A percentile compares a stretch with the other conserved stretches of the same genome.
These are phyloP conservation scores for Sminthurinus signatus DNA, from an alignment of 1,140 invertebrate genomes.

Conservation along the genomic window DNA sequence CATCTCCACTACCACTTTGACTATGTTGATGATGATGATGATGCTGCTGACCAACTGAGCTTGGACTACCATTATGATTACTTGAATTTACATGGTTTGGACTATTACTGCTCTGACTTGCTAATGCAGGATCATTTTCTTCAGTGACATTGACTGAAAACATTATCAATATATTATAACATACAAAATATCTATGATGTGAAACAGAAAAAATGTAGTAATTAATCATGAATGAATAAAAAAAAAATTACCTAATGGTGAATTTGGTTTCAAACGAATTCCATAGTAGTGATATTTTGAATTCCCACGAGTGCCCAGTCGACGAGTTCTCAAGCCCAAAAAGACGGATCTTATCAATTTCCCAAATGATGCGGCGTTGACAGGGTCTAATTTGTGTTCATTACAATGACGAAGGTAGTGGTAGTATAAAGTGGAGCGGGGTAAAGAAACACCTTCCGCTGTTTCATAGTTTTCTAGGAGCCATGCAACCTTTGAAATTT, in stretches of 20 bases:
- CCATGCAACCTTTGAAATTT: constrained; percentile 76
- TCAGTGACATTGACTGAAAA: constrained; percentile 57
- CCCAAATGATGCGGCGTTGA: constrained; percentile 98
- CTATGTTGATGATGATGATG: constrained; percentile 4
- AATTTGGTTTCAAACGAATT: constrained; percentile 89
- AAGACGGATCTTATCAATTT: constrained; percentile 98
- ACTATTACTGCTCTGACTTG: constrained; percentile 46
- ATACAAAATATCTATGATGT: too few species aligned
- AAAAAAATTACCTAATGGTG: too few species aligned
- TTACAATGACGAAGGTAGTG: constrained; percentile 93
- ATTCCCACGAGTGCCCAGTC: constrained; percentile 95
- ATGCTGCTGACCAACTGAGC: too few species aligned
- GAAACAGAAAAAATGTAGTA: too few species aligned
- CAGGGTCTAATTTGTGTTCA: constrained; percentile 90
- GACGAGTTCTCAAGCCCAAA: constrained; percentile 82
- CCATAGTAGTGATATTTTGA: constrained; percentile 99
- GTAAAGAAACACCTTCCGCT: constrained; percentile 92
- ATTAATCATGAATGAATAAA: too few species aligned
- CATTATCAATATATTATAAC: too few species aligned
- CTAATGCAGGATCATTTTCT: constrained; percentile 46
- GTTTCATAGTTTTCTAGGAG: constrained; percentile 96
- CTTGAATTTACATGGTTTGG: not conserved
- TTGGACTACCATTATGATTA: too few species aligned
- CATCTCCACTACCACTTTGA: not conserved
- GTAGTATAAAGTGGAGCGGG: constrained; percentile 90